These are phyloP conservation scores for Aphelenchoides avenae DNA, from an alignment of 1,140 invertebrate genomes.

Conservation along the genomic window DNA sequence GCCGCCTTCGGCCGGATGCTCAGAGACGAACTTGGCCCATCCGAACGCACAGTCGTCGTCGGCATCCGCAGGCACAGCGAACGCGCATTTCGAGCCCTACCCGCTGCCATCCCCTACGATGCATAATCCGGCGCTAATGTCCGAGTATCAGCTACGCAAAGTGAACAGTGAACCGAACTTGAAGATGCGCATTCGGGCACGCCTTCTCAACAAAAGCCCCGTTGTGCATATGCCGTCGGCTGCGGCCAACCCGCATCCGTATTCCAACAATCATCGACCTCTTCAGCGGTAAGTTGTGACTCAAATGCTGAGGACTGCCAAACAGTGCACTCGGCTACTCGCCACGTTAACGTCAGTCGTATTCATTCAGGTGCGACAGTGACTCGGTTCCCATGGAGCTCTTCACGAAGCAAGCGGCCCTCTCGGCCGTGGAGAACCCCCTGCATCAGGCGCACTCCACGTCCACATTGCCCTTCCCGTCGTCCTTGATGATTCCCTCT, in stretches of 20 bases:
- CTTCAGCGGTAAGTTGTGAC: slow-evolving; percentile 20
- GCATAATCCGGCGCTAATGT: slow-evolving; percentile 15
- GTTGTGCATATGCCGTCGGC: slow-evolving; percentile 13
- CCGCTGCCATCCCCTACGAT: slow-evolving; percentile 35
- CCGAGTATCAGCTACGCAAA: slow-evolving; percentile 56
- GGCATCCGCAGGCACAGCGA: too few relatives aligned
- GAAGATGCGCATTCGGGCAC: slow-evolving; percentile 54
- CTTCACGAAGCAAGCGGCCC: neutral
- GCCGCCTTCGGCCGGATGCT: slow-evolving; percentile 15
- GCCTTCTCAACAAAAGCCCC: slow-evolving; percentile 52
- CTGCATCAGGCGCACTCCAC: slow-evolving; percentile 15
- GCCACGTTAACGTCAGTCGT: neutral
- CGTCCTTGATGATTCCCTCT: slow-evolving; percentile 53
- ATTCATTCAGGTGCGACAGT: slow-evolving; percentile 46
- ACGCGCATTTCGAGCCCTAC: slow-evolving; percentile 55
- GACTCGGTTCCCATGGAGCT: slow-evolving; percentile 31
- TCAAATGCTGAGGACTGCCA: slow-evolving; percentile 2
- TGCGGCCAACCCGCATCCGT: slow-evolving; percentile 9
- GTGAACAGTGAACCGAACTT: slow-evolving; percentile 58
- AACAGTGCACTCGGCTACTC: neutral
- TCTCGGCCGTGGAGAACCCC: slow-evolving; percentile 7
- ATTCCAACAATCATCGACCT: slow-evolving; percentile 20
- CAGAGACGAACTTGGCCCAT: slow-evolving; percentile 26
- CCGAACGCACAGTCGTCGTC: neutral
- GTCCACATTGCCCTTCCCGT: slow-evolving; percentile 18